Evolutionary conservation across 2,113 vertebrate genomes (phyloP).

Genomic region (Scartelaos histophorus): DNA sequence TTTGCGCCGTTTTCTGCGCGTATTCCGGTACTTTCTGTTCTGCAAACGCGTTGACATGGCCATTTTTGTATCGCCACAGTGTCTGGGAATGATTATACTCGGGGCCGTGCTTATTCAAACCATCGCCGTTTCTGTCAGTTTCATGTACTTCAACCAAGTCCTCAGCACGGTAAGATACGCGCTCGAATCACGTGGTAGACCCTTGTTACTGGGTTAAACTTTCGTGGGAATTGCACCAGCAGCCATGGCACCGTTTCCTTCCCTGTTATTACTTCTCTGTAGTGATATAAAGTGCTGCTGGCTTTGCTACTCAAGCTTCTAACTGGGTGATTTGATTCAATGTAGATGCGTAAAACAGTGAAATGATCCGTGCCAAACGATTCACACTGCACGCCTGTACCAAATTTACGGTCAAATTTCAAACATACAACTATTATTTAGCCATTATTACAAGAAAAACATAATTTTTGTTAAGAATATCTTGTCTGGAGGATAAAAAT

Average conservation of each 20-base stretch:
- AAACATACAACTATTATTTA: not conserved
- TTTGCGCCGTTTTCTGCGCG: not conserved
- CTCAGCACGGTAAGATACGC: slow-evolving; percentile 80
- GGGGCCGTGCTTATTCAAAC: slow-evolving; percentile 79
- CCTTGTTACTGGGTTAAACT: not conserved
- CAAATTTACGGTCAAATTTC: not conserved
- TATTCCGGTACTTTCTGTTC: not conserved
- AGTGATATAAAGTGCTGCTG: not conserved
- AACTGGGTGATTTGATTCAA: not conserved
- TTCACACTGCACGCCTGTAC: not conserved
- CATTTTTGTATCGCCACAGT: slow-evolving; percentile 61
- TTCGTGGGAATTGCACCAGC: not conserved
- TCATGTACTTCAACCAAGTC: slow-evolving; percentile 85
- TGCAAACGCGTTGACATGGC: slow-evolving; percentile 26
- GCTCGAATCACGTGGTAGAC: not conserved
- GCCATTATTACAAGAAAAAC: not conserved
- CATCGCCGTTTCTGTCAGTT: slow-evolving; percentile 81
- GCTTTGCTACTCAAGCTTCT: not conserved
- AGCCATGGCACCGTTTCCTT: not conserved
- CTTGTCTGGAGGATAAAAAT: not conserved
- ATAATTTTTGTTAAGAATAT: not conserved
- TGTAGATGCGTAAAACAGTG: not conserved
- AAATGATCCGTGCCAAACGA: not conserved
- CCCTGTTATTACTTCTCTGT: not conserved
- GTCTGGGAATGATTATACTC: slow-evolving; percentile 71